Conservation (phyloP, 2,113 vertebrate genomes). For the Pimephales promelas region DNA sequence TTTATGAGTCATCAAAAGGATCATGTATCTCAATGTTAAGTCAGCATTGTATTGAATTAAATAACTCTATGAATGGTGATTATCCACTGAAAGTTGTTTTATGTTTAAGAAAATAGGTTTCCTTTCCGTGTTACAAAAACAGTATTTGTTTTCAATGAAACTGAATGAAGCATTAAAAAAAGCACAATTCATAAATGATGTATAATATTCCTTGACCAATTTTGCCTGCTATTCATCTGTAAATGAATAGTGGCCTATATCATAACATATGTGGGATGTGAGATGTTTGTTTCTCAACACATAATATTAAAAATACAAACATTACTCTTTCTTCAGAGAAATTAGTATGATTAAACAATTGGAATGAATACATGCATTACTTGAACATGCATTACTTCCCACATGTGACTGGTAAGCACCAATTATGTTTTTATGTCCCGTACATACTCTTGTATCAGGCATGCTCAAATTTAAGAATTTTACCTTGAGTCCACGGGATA, state of each 20-base stretch:
- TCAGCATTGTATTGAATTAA: not conserved
- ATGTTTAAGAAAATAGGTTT: not conserved
- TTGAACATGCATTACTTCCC: not conserved
- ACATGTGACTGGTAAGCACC: not conserved
- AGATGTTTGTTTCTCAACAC: not conserved
- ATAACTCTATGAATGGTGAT: not conserved
- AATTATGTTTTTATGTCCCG: not conserved
- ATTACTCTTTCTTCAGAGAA: not conserved
- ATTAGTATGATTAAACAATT: not conserved
- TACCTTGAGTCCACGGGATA: slow-evolving; percentile 84
- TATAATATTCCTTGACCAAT: not conserved
- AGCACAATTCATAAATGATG: not conserved
- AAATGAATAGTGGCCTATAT: not conserved
- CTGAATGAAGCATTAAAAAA: not conserved
- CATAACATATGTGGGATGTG: not conserved
- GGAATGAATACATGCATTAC: not conserved
- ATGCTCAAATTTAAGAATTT: slow-evolving; percentile 39
- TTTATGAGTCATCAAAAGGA: slow-evolving; percentile 7
- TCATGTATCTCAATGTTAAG: not conserved
- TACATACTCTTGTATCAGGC: not conserved
- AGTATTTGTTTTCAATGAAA: not conserved
- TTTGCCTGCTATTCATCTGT: not conserved
- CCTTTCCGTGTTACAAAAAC: not conserved
- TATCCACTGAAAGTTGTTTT: not conserved
- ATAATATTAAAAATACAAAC: not conserved